Base-by-base conservation (phyloP, 2,797 vertebrate species). In the Typhlichthys subterraneus region DNA sequence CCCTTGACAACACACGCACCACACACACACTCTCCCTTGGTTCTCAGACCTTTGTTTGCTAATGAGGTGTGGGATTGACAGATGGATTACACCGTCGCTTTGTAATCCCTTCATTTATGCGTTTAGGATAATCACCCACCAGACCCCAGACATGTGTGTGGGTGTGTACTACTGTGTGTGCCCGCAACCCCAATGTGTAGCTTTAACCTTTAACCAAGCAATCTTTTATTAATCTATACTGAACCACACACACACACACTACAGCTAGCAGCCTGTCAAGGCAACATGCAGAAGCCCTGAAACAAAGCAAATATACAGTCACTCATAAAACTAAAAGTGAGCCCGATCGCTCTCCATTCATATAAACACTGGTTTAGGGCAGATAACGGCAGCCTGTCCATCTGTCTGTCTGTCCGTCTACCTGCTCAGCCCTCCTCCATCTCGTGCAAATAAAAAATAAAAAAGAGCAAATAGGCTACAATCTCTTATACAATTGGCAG, bases 71-170 rank as follows among this genome's bases (percentile, higher is more conserved):
- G 84, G 75, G 66, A 87, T 58, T 83, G 75, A 83, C 87, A 83
- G 84, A 82, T 73, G 87, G 90, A 82, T 85, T 87, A 87, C 73
- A 76, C 12, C 49, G 67, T 87, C 61, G 52, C 61, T 80, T 87
- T 92, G 82, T 82, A 81, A 85, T 89, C 82, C 88, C 90, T 91
- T 92, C 77, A 86, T 89, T 91, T 86, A 84, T 87, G 87, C 79
- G 86, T 89, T 78, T 71, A 82, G 86, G 81, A 86, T 73, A 88
- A 83, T 67, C 80, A 88, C 70, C 82, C 76, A 73, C 33, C 70
- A 67, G 70, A 81, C 82, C 60, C 38, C 57, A 52, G 49, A 56
- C 61, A 14, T 23, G 17, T 46, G 45, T 42, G n/a, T 55, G 51
- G 31, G 23, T 15, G 49, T 38, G 33, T 13, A 17, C 60, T 31